phyloP scores from a whole-genome alignment of 1,140 invertebrate genomes.

The Zeugodacus cucurbitae region DNA sequence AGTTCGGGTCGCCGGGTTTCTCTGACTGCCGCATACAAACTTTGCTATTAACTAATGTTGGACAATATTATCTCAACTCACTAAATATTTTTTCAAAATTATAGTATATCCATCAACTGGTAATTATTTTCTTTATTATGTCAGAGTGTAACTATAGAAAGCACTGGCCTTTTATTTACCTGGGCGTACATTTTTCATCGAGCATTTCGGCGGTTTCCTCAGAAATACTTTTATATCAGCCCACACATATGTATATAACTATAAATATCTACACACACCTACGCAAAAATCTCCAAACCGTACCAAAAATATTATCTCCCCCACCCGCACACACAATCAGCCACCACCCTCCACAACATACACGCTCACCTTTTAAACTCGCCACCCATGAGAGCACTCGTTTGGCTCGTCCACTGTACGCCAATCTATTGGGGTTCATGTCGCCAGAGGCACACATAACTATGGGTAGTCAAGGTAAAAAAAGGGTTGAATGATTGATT shows the following conservation, averaged over 20 bases:
- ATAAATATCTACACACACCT: background rate
- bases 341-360: too few species aligned
- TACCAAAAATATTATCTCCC: background rate
- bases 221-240: background rate
- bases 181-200: too few species aligned
- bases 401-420: background rate
- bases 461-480: conserved; percentile 11
- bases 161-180: too few species aligned
- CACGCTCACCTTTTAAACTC: background rate
- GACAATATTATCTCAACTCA: too few species aligned
- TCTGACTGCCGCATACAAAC: too few species aligned
- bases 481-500: conserved; percentile 38
- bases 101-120: too few species aligned
- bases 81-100: too few species aligned
- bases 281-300: background rate
- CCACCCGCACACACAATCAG: background rate
- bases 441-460: background rate
- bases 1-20: too few species aligned
- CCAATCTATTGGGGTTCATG: background rate
- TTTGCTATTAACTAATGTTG: too few species aligned
- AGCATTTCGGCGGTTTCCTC: too few species aligned
- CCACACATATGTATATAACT: background rate
- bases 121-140: too few species aligned
- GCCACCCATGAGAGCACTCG: background rate
- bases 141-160: too few species aligned